These are phyloP conservation scores for Lysandra coridon DNA, from an alignment of 2,888 invertebrate genomes.

Conservation along the genomic window DNA sequence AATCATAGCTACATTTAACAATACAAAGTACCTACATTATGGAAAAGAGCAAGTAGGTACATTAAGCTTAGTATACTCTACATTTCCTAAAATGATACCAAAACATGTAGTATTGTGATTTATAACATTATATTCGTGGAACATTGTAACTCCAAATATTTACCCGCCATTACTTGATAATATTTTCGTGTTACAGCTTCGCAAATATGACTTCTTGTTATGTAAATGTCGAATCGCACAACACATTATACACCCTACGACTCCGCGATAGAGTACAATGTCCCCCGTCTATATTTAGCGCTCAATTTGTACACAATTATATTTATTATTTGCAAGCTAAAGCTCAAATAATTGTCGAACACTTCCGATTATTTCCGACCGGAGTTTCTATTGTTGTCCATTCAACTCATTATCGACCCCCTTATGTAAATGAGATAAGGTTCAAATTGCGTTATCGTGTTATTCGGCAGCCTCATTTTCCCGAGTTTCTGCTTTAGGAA, in stretches of 20 bases:
- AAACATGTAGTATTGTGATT: neutral
- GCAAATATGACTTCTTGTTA: conserved; percentile 32
- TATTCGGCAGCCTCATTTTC: conserved; percentile 13
- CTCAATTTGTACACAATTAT: conserved; percentile 34
- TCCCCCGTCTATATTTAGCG: conserved; percentile 29
- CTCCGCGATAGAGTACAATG: conserved; percentile 38
- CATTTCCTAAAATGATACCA: neutral
- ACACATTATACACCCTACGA: conserved; percentile 30
- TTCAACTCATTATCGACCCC: neutral
- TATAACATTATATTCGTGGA: neutral
- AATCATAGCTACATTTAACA: too few species aligned
- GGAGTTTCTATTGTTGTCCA: conserved; percentile 49
- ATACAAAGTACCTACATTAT: too few species aligned
- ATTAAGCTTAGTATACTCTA: neutral
- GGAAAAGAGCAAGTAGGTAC: too few species aligned
- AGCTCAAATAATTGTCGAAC: conserved; percentile 47
- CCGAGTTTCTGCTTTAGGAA: neutral
- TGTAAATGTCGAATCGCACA: conserved; percentile 34
- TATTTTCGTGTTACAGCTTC: conserved; percentile 43
- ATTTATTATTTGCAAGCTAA: conserved; percentile 45
- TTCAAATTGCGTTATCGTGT: conserved; percentile 40
- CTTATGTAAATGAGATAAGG: conserved; percentile 38
- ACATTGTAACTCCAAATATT: conserved; percentile 48
- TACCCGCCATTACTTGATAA: conserved; percentile 55
- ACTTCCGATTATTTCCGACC: conserved; percentile 49